A percentile compares a stretch with the other conserved stretches of the same genome.
Evolutionary conservation across 1,140 invertebrate species (phyloP).

Genomic region (Kradibia gibbosae): DNA sequence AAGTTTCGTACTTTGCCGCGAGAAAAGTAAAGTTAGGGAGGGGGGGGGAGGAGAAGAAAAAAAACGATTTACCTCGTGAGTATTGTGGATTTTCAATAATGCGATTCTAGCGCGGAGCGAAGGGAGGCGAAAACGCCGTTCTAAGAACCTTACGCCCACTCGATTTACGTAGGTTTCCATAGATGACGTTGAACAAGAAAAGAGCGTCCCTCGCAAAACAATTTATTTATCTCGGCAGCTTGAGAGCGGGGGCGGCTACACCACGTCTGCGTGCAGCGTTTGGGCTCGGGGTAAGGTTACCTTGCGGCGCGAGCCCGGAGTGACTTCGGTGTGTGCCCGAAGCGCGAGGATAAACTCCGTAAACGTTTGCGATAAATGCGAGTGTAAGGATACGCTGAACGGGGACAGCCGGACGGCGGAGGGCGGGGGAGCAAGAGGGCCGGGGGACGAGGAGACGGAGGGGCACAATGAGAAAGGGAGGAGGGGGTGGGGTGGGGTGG

Average conservation of each 20-base stretch:
- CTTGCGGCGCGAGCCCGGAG: not conserved
- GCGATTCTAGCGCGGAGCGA: not conserved
- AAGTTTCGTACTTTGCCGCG: too few relatives aligned
- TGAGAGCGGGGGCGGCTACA: not conserved
- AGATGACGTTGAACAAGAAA: not conserved
- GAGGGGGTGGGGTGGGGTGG: not conserved
- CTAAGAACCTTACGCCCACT: not conserved
- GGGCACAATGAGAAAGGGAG: too few relatives aligned
- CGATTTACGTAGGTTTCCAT: not conserved
- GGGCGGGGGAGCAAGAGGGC: not conserved
- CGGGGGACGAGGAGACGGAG: not conserved
- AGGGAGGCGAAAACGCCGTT: not conserved
- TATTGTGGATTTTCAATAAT: not conserved
- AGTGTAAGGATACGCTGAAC: too few relatives aligned
- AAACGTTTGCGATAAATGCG: slow-evolving; percentile 42
- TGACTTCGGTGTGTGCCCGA: not conserved
- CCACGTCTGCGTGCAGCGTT: not conserved
- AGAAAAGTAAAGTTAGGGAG: too few relatives aligned
- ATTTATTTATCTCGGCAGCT: slow-evolving; percentile 10
- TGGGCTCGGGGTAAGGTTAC: not conserved
- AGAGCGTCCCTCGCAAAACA: slow-evolving; percentile 7
- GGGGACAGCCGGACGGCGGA: too few relatives aligned
- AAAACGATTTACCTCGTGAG: not conserved
- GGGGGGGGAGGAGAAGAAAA: not conserved
- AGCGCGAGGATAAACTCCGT: slow-evolving; percentile 26